Conservation (phyloP, 2,113 vertebrate species). For the Arothron firmamentum region DNA sequence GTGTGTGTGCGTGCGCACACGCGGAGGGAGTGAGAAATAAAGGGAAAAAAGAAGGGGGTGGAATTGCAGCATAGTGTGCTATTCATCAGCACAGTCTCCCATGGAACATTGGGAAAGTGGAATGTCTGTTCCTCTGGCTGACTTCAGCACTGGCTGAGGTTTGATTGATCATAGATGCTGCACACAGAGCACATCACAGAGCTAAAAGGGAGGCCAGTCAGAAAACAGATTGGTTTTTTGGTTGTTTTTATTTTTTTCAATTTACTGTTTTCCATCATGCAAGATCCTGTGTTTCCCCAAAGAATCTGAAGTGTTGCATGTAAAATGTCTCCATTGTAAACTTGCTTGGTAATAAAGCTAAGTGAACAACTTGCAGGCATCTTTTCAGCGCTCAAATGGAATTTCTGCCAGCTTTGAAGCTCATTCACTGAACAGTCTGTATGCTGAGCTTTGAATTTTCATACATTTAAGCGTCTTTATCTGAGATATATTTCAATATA, state of each 20-base stretch:
- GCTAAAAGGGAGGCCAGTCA: constrained; percentile 15
- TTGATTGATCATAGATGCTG: constrained; percentile 70
- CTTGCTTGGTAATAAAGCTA: background rate
- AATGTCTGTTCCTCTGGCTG: constrained; percentile 75
- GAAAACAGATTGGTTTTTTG: constrained; percentile 2
- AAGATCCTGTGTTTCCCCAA: constrained; percentile 1
- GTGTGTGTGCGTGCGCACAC: no score
- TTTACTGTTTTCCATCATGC: constrained; percentile 13
- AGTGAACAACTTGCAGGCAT: background rate
- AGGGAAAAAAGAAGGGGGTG: constrained; percentile 32
- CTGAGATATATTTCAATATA: constrained; percentile 2
- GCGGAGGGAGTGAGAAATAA: constrained; percentile 49
- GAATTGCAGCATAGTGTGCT: constrained; percentile 63
- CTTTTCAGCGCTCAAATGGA: background rate
- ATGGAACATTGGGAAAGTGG: constrained; percentile 78
- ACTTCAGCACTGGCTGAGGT: constrained; percentile 65
- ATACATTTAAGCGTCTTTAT: background rate
- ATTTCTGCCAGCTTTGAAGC: no score
- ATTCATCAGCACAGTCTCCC: constrained; percentile 67
- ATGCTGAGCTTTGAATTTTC: background rate
- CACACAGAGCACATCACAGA: constrained; percentile 16
- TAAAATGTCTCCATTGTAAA: background rate
- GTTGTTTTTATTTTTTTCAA: constrained; percentile 1
- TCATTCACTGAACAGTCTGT: background rate
- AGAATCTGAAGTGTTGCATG: background rate